Conservation (phyloP, 2,113 vertebrate species). For the Zapornia atra region DNA sequence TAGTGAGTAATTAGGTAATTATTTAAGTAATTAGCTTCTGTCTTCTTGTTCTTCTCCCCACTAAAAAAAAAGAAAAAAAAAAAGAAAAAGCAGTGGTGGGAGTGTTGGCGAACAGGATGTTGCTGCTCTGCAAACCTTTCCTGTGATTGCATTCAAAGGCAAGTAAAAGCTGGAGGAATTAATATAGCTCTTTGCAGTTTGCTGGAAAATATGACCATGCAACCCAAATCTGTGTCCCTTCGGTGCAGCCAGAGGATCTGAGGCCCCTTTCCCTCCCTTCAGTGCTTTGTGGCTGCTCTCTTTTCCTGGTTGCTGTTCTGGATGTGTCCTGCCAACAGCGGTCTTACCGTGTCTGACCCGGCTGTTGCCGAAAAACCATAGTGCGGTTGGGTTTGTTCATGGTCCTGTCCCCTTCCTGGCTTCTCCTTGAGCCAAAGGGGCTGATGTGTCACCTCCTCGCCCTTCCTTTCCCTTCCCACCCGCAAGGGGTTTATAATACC, state of each 20-base stretch:
- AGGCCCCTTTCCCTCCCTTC: not conserved
- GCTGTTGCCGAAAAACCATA: not conserved
- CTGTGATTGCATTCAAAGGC: not conserved
- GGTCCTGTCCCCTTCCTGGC: not conserved
- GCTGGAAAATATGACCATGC: conserved; percentile 49
- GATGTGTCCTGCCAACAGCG: not conserved
- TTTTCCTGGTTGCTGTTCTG: not conserved
- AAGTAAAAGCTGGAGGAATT: not conserved
- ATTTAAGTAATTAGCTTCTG: not conserved
- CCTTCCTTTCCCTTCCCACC: not conserved
- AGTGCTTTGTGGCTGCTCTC: not conserved
- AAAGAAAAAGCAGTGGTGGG: not conserved
- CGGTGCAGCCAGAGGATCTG: not conserved
- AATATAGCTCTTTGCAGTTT: not conserved
- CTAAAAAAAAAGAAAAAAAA: not conserved
- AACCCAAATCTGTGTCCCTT: not conserved
- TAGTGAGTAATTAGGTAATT: not conserved
- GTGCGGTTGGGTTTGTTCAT: rapidly evolving
- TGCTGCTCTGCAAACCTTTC: not conserved
- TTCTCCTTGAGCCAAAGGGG: not conserved
- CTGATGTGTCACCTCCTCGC: not conserved
- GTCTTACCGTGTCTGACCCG: rapidly evolving
- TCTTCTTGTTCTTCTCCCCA: not conserved
- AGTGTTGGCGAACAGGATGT: not conserved
- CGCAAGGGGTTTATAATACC: not conserved